Evolutionary conservation across 2,888 invertebrate genomes (phyloP).

Genomic region (Scrobipalpa costella): DNA sequence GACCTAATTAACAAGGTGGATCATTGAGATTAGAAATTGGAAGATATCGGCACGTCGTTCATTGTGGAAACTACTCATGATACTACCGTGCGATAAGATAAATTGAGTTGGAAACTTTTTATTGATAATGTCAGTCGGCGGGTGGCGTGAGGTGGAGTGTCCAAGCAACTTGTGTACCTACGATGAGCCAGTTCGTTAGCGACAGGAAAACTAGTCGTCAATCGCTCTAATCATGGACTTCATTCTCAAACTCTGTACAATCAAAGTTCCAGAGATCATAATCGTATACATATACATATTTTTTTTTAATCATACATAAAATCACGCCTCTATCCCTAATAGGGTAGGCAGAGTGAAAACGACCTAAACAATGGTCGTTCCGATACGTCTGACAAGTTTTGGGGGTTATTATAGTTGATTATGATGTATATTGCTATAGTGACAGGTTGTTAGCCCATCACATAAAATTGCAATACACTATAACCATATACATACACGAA

Average conservation of each 20-base stretch:
- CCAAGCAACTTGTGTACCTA: not conserved
- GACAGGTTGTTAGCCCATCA: no score
- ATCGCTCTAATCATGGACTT: slow-evolving; percentile 5
- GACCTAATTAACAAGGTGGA: slow-evolving; percentile 74
- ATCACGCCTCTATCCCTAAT: no score
- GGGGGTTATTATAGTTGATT: no score
- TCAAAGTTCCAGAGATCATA: not conserved
- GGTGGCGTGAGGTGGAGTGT: slow-evolving; percentile 52
- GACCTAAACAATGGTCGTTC: no score
- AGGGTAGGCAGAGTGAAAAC: no score
- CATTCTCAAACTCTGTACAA: not conserved
- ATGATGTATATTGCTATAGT: no score
- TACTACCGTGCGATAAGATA: slow-evolving; percentile 78
- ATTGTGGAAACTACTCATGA: slow-evolving; percentile 78
- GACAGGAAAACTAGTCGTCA: slow-evolving; percentile 15
- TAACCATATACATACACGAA: no score
- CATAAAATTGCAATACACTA: no score
- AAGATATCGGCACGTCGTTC: slow-evolving; percentile 79
- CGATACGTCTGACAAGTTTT: no score
- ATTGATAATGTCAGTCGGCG: slow-evolving; percentile 68
- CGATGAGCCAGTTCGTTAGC: slow-evolving; percentile 18
- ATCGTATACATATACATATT: not conserved
- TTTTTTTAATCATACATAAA: no score
- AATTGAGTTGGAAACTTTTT: slow-evolving; percentile 71
- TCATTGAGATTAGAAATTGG: slow-evolving; percentile 79